A percentile compares a stretch with the other conserved stretches of the same genome.
Conservation (phyloP, 2,888 invertebrate genomes). For the Geophilus truncorum region DNA sequence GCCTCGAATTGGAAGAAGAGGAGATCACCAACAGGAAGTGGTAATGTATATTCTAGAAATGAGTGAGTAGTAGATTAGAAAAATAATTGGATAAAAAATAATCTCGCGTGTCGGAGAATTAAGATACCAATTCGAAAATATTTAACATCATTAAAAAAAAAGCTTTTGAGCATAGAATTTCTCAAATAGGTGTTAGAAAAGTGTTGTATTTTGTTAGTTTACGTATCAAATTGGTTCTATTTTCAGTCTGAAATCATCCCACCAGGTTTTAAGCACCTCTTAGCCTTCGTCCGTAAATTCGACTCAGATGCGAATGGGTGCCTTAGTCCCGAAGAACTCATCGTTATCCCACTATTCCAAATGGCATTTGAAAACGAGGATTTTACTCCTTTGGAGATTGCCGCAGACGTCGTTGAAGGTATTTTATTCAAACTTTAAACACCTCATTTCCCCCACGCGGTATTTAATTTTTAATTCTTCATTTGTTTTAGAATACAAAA, state of each 20-base stretch:
- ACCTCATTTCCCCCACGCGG: too few species aligned
- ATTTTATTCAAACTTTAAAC: too few species aligned
- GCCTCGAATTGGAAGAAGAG: slow-evolving; percentile 26
- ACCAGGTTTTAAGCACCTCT: not conserved
- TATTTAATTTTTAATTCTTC: not conserved
- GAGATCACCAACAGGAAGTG: slow-evolving; percentile 10
- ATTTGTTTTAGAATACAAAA: slow-evolving; percentile 2
- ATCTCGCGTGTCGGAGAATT: too few species aligned
- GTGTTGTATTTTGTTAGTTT: too few species aligned
- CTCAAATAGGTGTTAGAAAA: too few species aligned
- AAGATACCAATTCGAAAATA: too few species aligned
- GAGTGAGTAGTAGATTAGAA: not conserved
- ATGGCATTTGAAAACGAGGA: slow-evolving; percentile 30
- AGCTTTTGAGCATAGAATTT: too few species aligned
- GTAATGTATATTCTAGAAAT: not conserved
- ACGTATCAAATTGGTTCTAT: not conserved
- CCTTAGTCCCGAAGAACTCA: slow-evolving; percentile 33
- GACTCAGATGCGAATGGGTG: slow-evolving; percentile 34
- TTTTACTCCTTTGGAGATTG: slow-evolving; percentile 28
- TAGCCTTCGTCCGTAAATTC: slow-evolving; percentile 30
- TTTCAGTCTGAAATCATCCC: slow-evolving; percentile 26
- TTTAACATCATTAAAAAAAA: not conserved
- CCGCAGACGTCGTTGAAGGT: slow-evolving; percentile 25
- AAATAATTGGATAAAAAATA: not conserved
- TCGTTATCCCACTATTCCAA: slow-evolving; percentile 30